phyloP scores from a whole-genome alignment of 1,140 invertebrate genomes.

The Micrasema minimum region DNA sequence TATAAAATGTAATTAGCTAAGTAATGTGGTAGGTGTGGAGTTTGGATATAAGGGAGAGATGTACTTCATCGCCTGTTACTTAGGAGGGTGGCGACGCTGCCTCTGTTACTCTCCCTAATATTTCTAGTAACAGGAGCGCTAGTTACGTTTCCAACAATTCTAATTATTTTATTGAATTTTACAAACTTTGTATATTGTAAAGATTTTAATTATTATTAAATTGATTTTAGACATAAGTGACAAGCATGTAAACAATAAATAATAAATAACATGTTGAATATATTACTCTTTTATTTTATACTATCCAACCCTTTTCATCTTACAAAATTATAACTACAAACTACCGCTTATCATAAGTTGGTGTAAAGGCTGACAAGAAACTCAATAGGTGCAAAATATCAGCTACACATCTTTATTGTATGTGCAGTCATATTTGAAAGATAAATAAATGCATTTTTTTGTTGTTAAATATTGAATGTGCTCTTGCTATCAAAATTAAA shows the following conservation, averaged over 20 bases:
- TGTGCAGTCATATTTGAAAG: too few relatives aligned
- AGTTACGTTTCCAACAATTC: slow-evolving; percentile 67
- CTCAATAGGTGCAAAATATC: too few relatives aligned
- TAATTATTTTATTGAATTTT: slow-evolving; percentile 68
- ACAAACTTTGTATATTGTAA: slow-evolving; percentile 69
- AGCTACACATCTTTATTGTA: too few relatives aligned
- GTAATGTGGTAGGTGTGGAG: slow-evolving; percentile 13
- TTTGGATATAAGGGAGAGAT: not conserved
- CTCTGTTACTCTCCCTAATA: slow-evolving; percentile 41
- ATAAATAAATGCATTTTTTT: too few relatives aligned
- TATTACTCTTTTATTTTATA: slow-evolving; percentile 17
- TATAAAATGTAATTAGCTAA: slow-evolving; percentile 21
- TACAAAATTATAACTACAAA: too few relatives aligned
- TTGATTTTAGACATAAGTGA: slow-evolving; percentile 51
- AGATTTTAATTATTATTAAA: slow-evolving; percentile 61
- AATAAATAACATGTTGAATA: slow-evolving; percentile 68
- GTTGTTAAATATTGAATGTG: too few relatives aligned
- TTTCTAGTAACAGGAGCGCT: slow-evolving; percentile 32
- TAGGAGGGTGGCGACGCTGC: slow-evolving; percentile 19
- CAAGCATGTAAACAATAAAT: slow-evolving; percentile 52
- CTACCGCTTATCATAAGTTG: too few relatives aligned
- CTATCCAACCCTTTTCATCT: not conserved
- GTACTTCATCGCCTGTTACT: slow-evolving; percentile 51
- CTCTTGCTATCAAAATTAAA: too few relatives aligned
- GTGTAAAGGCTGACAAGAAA: too few relatives aligned